Evolutionary conservation across 2,888 invertebrate genomes (phyloP), one percentile per base, ranked within the genome.

Genomic region (Chirona hameri): DNA sequence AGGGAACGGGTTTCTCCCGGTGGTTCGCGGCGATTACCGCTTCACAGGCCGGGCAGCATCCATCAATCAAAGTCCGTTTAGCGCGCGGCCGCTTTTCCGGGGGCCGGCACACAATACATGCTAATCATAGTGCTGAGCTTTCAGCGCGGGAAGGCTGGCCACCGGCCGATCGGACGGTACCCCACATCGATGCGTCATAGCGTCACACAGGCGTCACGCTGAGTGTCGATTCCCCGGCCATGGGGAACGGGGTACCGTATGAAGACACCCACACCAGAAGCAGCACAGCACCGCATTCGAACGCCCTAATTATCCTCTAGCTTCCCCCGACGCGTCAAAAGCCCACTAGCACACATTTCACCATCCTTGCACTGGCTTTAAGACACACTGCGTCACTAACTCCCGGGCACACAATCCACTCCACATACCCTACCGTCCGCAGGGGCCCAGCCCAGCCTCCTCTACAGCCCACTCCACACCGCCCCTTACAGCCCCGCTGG

Each of bases 11-110:
- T 60, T 24, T 24, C 24, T 60, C n/a, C 65, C n/a, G 21, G 57
- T 27, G 10, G 65, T 27, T 27, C 2, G 27, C 7, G 21, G 3
- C 72, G 27, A 72, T 31, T 31, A 72, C 0, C 29, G 31, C 29
- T 72, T 72, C 72, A 29, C 18, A 31, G 31, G 5, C 15, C 72
- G 4, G 18, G 52, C 52, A 39, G 39, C 52, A 2, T 31, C 72
- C 31, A 72, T 72, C 72, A 72, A 72, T 72, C 72, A 72, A 72
- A 18, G 72, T 31, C 31, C 72, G 72, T 7, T 72, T 31, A 31
- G 29, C 72, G 27, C 9, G 27, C 31, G 18, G 18, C 72, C 72
- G 14, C 27, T 31, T 72, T 72, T 31, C 31, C 31, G 31, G 31
- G 15, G 15, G 27, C 29, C 72, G 12, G 72, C 72, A 31, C 31